Evolutionary conservation across 2,888 invertebrate genomes (phyloP).

Genomic region (Cantharis nigra): DNA sequence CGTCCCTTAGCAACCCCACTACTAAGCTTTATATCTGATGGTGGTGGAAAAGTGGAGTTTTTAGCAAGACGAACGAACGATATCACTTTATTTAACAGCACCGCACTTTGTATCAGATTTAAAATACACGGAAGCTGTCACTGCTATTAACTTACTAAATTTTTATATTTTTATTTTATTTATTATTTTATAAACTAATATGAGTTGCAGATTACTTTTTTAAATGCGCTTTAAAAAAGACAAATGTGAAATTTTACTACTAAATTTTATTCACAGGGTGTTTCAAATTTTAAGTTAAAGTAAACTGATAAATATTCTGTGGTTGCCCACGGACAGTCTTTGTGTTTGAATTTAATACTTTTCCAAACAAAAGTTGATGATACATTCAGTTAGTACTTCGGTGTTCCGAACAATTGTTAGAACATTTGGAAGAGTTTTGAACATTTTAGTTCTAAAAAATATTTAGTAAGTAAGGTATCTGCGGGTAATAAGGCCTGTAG

Average conservation of each 20-base stretch:
- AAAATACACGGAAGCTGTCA: constrained; percentile 25
- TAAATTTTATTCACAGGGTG: not conserved
- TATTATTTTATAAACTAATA: not conserved
- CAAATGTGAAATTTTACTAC: not conserved
- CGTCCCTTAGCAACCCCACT: constrained; percentile 46
- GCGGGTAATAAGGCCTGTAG: no score
- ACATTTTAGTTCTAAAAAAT: no score
- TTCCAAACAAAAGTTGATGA: no score
- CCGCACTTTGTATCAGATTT: constrained; percentile 26
- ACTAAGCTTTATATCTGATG: constrained; percentile 41
- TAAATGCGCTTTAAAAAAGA: not conserved
- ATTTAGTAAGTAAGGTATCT: no score
- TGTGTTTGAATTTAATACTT: no score
- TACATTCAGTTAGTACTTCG: no score
- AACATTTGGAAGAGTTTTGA: no score
- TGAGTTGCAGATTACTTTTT: not conserved
- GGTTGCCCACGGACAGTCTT: no score
- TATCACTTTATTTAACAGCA: constrained; percentile 33
- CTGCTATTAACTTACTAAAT: not conserved
- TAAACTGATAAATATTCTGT: no score
- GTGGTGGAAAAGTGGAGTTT: constrained; percentile 36
- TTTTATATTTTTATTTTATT: not conserved
- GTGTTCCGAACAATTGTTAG: no score
- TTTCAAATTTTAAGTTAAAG: no score
- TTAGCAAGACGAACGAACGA: constrained; percentile 30